Base-by-base conservation (phyloP, 2,888 invertebrate species). In the Rapana venosa region DNA sequence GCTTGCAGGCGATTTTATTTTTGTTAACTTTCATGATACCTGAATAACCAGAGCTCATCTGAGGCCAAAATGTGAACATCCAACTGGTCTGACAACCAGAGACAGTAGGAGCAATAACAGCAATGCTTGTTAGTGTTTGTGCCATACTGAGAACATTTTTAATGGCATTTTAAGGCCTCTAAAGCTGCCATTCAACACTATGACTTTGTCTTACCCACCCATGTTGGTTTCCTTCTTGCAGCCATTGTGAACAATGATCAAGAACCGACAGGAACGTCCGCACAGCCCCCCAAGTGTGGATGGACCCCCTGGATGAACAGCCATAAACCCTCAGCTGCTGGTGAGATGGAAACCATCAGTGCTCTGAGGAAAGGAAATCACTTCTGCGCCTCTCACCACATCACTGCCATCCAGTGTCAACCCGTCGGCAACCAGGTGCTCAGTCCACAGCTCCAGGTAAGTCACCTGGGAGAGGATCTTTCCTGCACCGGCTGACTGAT, bases 241-340 rank as follows among this genome's bases (percentile, higher is more conserved):
- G 86, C n/a, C 61, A 1, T 20, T 17, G 56, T 56, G 11, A 85
- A 36, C 26, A 70, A 85, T 32, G 89, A 89, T 58, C 56, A 89
- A 70, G 85, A 47, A 8, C 77, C 74, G 20, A 30, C 85, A 17
- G 32, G 20, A 32, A 84, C 13, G n/a, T 77, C 74, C 2, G 47
- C 66, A 15, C 20, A 8, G 17, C 74, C 47, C 26, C 35, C 87
- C 32, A 58, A 22, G 84, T 96, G 97, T 17, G 98, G 98, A 0
- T 98, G 98, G 98, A 97, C 98, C 0, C 96, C 96, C 26, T 98
- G 98, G 98, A 96, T 98, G 92, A 98, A 97, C 96, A 97, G 93
- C 17, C 93, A 94, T 79, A 90, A 88, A 32, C 95, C 95, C 20
- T 93, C 92, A 66, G 90, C 90, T 26, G 89, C 91, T 58, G 96